A percentile compares a stretch with the other conserved stretches of the same genome.
Evolutionary conservation across 1,140 invertebrate species (phyloP).

Genomic region (Eumaeus atala): DNA sequence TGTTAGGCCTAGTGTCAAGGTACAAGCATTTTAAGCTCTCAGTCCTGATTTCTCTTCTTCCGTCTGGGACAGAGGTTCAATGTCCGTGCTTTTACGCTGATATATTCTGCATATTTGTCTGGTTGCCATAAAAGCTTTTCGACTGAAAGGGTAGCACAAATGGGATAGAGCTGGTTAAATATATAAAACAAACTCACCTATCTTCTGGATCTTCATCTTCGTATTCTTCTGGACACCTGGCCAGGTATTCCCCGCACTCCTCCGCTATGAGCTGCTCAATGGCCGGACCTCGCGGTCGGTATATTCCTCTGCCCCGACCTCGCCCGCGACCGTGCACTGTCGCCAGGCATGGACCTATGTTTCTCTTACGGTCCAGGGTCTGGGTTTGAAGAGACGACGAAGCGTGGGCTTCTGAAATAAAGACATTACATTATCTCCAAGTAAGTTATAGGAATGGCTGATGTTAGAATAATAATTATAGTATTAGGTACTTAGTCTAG

Average conservation of each 20-base stretch:
- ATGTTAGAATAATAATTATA: no score
- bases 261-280: conserved; percentile 66
- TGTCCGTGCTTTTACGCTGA: no score
- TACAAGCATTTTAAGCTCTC: no score
- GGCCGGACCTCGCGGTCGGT: conserved; percentile 48
- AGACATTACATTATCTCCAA: not conserved
- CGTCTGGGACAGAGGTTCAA: no score
- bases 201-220: conserved; percentile 66
- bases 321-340: conserved; percentile 46
- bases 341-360: conserved; percentile 35
- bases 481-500: no score
- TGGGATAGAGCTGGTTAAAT: no score
- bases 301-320: conserved; percentile 40
- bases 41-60: no score
- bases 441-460: no score
- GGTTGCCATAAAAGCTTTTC: no score
- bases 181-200: conserved; percentile 49
- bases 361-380: conserved; percentile 55
- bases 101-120: no score
- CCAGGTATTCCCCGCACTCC: conserved; percentile 55
- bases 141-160: no score
- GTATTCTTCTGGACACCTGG: conserved; percentile 54
- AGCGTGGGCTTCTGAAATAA: conserved; percentile 51
- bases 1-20: no score
- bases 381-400: conserved; percentile 60